Percentiles rank a stretch among this genome's conserved stretches.
These are phyloP conservation scores for Thaumatotibia leucotreta DNA, from an alignment of 1,140 invertebrate species.

Conservation along the genomic window DNA sequence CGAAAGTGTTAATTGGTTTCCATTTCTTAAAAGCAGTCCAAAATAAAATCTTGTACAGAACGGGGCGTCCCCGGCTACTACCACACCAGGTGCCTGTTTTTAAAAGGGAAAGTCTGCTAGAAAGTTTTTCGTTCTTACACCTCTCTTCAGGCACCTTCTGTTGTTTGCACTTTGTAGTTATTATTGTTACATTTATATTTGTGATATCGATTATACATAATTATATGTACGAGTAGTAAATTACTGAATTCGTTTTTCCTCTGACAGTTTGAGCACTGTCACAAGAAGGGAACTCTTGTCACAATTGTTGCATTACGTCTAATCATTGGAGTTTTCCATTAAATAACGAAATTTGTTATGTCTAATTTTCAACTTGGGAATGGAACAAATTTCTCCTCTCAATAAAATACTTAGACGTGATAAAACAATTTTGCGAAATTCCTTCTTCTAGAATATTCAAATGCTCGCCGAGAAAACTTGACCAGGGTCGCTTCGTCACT, in stretches of 20 bases:
- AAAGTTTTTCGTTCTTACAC: background rate
- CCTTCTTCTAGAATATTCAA: conserved; percentile 18
- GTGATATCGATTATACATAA: background rate
- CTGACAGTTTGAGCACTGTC: background rate
- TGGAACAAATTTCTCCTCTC: background rate
- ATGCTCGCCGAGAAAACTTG: too few species aligned
- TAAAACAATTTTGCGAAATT: conserved; percentile 9
- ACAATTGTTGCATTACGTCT: background rate
- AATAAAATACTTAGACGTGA: background rate
- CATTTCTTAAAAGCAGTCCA: background rate
- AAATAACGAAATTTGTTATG: background rate
- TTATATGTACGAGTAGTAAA: background rate
- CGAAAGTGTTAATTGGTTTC: background rate
- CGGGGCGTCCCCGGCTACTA: background rate
- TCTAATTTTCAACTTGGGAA: background rate
- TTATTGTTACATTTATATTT: background rate
- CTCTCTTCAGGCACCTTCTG: background rate
- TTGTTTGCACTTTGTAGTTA: background rate
- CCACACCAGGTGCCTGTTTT: background rate
- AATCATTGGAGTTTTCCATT: background rate
- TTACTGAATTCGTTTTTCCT: background rate
- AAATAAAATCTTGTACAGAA: background rate
- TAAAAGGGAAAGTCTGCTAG: background rate
- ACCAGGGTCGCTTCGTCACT: too few species aligned
- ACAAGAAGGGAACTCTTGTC: background rate